Evolutionary conservation across 2,113 vertebrate genomes (phyloP).

Genomic region (Lipophrys pholis): DNA sequence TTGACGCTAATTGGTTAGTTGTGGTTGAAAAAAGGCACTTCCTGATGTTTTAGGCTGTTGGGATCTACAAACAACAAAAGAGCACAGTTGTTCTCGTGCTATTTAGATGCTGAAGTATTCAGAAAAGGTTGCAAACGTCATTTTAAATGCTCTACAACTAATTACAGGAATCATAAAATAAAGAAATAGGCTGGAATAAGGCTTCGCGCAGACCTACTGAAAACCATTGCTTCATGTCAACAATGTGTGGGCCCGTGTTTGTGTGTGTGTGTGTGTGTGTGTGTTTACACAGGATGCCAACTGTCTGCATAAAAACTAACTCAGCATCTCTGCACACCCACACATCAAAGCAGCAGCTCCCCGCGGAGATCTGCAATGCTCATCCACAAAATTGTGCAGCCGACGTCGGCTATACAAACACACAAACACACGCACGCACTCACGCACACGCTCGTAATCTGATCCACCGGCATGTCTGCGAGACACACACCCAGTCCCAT

Average conservation of each 20-base stretch:
- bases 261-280: constrained; percentile 4
- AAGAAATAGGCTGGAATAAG: neutral
- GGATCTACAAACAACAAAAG: no score
- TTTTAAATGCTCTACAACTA: no score
- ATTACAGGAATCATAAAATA: neutral
- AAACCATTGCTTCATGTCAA: no score
- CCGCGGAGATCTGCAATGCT: constrained; percentile 28
- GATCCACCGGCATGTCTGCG: constrained; percentile 14
- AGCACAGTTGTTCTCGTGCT: no score
- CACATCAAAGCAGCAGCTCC: constrained; percentile 48
- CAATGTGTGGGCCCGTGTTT: neutral
- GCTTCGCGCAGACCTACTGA: no score
- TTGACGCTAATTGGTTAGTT: no score
- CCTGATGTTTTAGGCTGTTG: no score
- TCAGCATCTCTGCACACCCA: constrained; percentile 44
- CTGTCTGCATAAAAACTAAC: constrained; percentile 46
- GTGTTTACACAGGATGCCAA: constrained; percentile 32
- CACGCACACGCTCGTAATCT: constrained; percentile 4
- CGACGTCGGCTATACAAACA: neutral
- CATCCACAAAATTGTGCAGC: neutral
- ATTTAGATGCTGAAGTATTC: no score
- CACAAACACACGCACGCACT: neutral
- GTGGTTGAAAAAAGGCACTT: no score
- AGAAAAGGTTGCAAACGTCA: no score
- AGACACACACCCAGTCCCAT: neutral